Base-by-base conservation (phyloP, 1,140 invertebrate genomes). In the Apis florea region DNA sequence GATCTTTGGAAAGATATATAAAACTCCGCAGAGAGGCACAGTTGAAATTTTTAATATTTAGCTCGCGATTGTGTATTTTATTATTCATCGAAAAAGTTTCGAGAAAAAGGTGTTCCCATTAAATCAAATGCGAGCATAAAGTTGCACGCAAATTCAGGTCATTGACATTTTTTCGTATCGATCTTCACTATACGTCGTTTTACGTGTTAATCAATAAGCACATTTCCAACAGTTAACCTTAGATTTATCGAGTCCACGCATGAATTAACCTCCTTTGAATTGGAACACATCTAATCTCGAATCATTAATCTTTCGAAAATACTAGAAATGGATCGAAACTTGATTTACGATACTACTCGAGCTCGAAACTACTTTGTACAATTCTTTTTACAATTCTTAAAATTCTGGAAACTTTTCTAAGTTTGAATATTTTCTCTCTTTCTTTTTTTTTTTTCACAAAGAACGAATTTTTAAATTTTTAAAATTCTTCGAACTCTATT, bases 141-240 rank as follows among this genome's bases (percentile, higher is more conserved):
- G 79, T 74, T 54, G n/a, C 53, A 19, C n/a, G 53, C 13, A 54
- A 67, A 81, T 81, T 70, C 81, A 21, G 81, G 81, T 79, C 66
- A 78, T 71, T 72, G 75, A 77, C 75, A 69, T 59, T 71, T 75
- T 83, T 79, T 58, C 68, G 24, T 64, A 75, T 63, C 64, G 70
- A 83, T 58, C 17, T 79, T 53, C 8, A 24, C 70, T 19, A 24
- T 53, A 53, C 63, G 61, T 68, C n/a, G 79, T 66, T 75, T 81
- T 26, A 53, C 63, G 66, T 59, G 40, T 31, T 31, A 21, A 81
- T 81, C 79, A 67, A 81, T 81, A 80, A 26, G 19, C 26, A 53
- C 58, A 13, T 73, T 40, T 19, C 24, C 51, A 67, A 26, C 17
- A 13, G 47, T 51, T 56, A 53, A 17, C 72, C n/a, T 31, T 68